Percentiles rank a stretch among this genome's conserved stretches.
Conservation (phyloP, 2,888 invertebrate species). For the Heterodera filipjevi region DNA sequence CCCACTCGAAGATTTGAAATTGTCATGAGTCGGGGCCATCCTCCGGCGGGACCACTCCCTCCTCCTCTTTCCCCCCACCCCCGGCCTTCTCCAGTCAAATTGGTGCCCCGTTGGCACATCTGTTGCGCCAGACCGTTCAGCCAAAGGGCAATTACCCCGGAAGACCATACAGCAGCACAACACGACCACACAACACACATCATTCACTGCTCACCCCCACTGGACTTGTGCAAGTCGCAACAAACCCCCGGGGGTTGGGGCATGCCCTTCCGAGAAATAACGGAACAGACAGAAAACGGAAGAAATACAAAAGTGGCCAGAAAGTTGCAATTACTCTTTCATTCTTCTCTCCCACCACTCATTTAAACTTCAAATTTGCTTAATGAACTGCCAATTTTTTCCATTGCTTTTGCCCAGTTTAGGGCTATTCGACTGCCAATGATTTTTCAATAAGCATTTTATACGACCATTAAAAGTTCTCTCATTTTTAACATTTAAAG, state of each 20-base stretch:
- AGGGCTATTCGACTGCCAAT: too few species aligned
- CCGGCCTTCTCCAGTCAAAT: background rate
- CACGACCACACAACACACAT: too few species aligned
- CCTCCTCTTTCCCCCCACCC: background rate
- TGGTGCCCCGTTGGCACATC: constrained; percentile 6
- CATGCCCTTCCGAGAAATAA: background rate
- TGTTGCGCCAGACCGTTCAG: constrained; percentile 12
- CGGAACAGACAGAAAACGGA: background rate
- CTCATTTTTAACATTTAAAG: too few species aligned
- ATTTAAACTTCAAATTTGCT: too few species aligned
- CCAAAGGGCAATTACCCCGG: constrained; percentile 9
- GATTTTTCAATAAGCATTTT: too few species aligned
- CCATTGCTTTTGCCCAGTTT: too few species aligned
- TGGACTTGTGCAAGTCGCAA: background rate
- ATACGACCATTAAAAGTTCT: too few species aligned
- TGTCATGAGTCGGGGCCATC: constrained; percentile 4
- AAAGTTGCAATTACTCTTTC: too few species aligned
- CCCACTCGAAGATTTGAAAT: background rate
- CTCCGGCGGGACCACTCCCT: background rate
- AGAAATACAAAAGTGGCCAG: too few species aligned
- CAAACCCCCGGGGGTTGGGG: background rate
- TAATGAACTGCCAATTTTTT: too few species aligned
- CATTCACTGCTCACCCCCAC: background rate
- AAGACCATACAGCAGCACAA: background rate
- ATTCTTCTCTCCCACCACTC: too few species aligned